Evolutionary conservation across 2,888 invertebrate species (phyloP), one percentile per base, ranked within the genome.

Genomic region (Chrysodeixis includens): DNA sequence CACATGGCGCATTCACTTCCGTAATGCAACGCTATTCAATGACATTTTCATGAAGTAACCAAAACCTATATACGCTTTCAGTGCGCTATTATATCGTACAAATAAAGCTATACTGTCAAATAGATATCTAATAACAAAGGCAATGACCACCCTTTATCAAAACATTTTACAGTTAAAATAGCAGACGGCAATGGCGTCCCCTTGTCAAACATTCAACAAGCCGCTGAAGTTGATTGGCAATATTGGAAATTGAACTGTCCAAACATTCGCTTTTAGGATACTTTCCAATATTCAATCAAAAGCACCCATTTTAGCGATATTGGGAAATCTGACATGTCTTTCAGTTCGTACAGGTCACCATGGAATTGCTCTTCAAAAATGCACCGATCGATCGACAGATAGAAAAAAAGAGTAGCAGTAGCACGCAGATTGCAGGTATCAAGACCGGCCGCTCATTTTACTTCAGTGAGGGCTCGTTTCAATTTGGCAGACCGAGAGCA

Each of bases 401-500:
- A 26, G 26, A 26, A 40, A 70, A 75, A 81, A 66, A 79, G 74
- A 68, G 66, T 71, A 78, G 73, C 69, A 86, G 83, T 84, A 82
- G 83, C 78, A 74, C 26, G 26, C 26, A 26, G 26, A 26, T 26
- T 76, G 76, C 82, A 88, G 84, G 85, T 88, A 90, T 88, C 78
- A 80, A 81, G 83, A 84, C 80, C 80, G 79, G 83, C 68, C 85
- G 83, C 89, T 88, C 88, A 90, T 91, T 90, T 90, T 86, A 87
- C 86, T 83, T 82, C 84, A 89, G 87, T 90, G 89, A 85, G 86
- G 87, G 84, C 85, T 79, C 84, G 87, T 89, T 92, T 90, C 91
- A 92, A 93, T 93, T 93, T 93, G 91, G 91, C 88, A 90, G 85
- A 83, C 80, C 78, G 86, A 88, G 88, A 87, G 87, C 86, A 85